Evolutionary conservation across 2,888 invertebrate genomes (phyloP), one percentile per base, ranked within the genome.

Genomic region (Cotesia congregata): DNA sequence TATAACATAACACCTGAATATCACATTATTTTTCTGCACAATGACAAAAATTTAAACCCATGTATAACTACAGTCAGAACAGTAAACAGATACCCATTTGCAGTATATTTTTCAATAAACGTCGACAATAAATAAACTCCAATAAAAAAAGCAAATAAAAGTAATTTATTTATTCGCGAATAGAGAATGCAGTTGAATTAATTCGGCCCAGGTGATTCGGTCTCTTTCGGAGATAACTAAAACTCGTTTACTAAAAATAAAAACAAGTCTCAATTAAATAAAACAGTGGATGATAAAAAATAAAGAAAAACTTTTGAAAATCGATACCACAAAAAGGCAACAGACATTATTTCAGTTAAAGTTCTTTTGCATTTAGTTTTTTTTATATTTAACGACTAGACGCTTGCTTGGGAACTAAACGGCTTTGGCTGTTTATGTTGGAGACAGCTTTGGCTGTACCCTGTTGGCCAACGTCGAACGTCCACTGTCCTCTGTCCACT

Each of bases 211-310:
- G 40, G 60, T 40, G 38, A 38, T 62, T 62, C 39, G 74, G 69
- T 50, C 68, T 79, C 85, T 84, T 85, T 83, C 85, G 83, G 85
- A 86, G 86, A 86, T 85, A 85, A 80, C 83, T 67, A 82, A 84
- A 83, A 85, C 85, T 83, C 85, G 86, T 86, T 86, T 81, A 83
- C 80, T 79, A 80, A 79, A 85, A 85, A 85, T 85, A 86, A 86
- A 85, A 86, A 83, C 83, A 82, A 86, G 84, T 84, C 85, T 84
- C 85, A 86, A 86, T 86, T 86, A 86, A 86, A 84, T 80, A 83
- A 85, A 86, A 85, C 79, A 83, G 78, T 82, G 20, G 50, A 60
- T 68, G 61, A 61, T 61, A 64, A 30, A 68, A 71, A 69, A 65
- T 50, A 75, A 65, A 67, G 65, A 69, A 40, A 4, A 20, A 17